Percentiles rank a stretch among this genome's conserved stretches.
Conservation (phyloP, 2,113 vertebrate species). For the Andinoacara biseriatus region DNA sequence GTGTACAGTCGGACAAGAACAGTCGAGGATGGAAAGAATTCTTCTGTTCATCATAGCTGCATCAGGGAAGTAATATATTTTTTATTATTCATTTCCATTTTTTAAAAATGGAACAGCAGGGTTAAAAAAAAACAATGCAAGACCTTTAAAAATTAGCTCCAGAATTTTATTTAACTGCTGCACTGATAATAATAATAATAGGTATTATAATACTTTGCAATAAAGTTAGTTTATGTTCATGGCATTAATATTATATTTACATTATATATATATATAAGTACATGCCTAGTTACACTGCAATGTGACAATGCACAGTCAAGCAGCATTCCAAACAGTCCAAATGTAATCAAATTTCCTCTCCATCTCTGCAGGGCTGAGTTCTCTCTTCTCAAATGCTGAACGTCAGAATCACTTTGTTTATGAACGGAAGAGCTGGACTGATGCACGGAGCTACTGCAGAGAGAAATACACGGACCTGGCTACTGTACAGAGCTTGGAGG, state of each 20-base stretch:
- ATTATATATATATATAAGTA: no score
- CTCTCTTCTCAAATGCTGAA: neutral
- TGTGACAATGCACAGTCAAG: neutral
- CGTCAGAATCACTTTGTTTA: neutral
- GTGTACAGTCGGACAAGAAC: neutral
- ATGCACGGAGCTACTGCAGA: slow-evolving; percentile 20
- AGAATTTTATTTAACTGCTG: neutral
- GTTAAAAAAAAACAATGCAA: no score
- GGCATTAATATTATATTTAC: neutral
- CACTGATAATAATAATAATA: neutral
- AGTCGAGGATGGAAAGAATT: neutral
- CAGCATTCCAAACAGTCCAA: neutral
- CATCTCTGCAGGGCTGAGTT: neutral
- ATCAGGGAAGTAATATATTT: neutral
- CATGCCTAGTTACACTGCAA: neutral
- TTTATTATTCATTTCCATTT: neutral
- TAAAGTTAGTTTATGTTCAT: neutral
- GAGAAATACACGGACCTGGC: neutral
- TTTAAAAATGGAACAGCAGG: neutral
- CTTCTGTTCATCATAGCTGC: neutral
- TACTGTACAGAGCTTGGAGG: neutral
- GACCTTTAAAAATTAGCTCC: neutral
- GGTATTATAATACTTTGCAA: neutral
- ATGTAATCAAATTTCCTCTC: neutral
- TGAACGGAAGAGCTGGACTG: neutral